phyloP scores from a whole-genome alignment of 2,113 vertebrate species.

The Illadopsis cleaveri region DNA sequence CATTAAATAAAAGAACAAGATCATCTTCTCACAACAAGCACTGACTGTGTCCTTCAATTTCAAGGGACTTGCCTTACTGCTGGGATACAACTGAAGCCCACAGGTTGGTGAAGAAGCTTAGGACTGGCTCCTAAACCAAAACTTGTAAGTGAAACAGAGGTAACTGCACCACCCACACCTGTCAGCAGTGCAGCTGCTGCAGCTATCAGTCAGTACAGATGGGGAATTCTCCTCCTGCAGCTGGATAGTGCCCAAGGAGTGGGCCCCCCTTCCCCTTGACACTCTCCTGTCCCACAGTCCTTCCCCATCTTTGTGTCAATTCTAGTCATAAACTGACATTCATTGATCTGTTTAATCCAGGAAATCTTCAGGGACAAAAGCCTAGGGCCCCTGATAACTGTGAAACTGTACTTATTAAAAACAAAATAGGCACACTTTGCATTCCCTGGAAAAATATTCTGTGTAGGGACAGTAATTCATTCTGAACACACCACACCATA shows the following conservation, averaged over 20 bases:
- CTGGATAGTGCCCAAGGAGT: neutral
- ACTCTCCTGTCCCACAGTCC: neutral
- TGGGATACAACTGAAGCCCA: neutral
- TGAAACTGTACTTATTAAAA: neutral
- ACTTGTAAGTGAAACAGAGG: neutral
- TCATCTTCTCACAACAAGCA: neutral
- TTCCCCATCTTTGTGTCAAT: neutral
- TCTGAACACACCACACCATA: neutral
- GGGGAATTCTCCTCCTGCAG: neutral
- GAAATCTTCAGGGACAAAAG: neutral
- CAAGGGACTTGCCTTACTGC: neutral
- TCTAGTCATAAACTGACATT: neutral
- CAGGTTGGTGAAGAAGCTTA: neutral
- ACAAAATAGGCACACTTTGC: neutral
- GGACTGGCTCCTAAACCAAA: neutral
- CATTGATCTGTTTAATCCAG: neutral
- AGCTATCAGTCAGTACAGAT: neutral
- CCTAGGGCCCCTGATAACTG: neutral
- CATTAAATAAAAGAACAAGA: neutral
- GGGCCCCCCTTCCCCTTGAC: neutral
- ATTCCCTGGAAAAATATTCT: neutral
- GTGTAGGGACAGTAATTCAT: neutral
- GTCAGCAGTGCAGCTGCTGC: neutral
- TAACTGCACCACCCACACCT: rapidly evolving
- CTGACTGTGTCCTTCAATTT: neutral